Percentiles rank a stretch among this genome's conserved stretches.
phyloP scores from a whole-genome alignment of 2,113 vertebrate genomes.

The cat (Felis catus) region F.catus_Fca126_mat1.0 CM031412.1:235136501-235137000 shows the following conservation, averaged over 20 bases:
- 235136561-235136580: background rate
- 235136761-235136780: background rate
- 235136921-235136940: background rate
- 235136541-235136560: background rate
- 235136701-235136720: background rate
- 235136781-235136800: background rate
- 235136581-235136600: no score
- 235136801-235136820: background rate
- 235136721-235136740: background rate
- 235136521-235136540: background rate
- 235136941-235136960: background rate
- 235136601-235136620: accelerated
- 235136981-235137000: background rate
- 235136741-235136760: background rate
- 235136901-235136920: background rate
- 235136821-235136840: background rate
- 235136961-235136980: no score
- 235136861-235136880: background rate
- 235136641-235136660: background rate
- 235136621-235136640: accelerated
- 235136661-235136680: accelerated
- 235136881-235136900: background rate
- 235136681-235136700: background rate
- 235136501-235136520: background rate
- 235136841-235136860: accelerated